Conservation (phyloP, 2,113 vertebrate species). For the Vombatus ursinus region DNA sequence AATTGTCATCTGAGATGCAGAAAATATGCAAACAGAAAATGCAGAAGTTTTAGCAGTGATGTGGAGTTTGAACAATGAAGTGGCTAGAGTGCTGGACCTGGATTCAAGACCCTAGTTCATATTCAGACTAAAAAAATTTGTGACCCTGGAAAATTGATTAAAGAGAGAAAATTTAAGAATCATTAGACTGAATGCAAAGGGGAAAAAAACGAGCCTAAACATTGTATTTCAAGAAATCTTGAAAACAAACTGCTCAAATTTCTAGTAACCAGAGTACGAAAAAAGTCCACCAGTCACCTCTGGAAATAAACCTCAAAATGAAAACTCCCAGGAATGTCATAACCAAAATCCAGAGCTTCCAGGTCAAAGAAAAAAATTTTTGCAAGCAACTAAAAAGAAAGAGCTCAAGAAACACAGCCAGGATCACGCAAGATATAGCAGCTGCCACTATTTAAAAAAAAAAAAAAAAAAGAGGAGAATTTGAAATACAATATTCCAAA, state of each 20-base stretch:
- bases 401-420: background rate
- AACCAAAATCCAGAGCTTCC: background rate
- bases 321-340: background rate
- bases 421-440: background rate
- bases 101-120: background rate
- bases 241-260: background rate
- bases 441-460: background rate
- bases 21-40: conserved; percentile 14
- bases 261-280: background rate
- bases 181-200: background rate
- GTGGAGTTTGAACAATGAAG: background rate
- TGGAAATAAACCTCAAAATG: background rate
- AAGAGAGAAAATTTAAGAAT: background rate
- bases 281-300: background rate
- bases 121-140: background rate
- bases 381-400: background rate
- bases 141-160: background rate
- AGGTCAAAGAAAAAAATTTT: background rate
- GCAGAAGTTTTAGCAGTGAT: background rate
- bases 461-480: background rate
- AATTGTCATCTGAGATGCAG: background rate
- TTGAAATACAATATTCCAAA: background rate
- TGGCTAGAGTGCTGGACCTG: background rate
- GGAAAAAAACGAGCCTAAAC: background rate
- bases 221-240: background rate